Evolutionary conservation across 2,797 vertebrate species (phyloP), one percentile per base, ranked within the genome.

Genomic region (Xiphophorus birchmanni): DNA sequence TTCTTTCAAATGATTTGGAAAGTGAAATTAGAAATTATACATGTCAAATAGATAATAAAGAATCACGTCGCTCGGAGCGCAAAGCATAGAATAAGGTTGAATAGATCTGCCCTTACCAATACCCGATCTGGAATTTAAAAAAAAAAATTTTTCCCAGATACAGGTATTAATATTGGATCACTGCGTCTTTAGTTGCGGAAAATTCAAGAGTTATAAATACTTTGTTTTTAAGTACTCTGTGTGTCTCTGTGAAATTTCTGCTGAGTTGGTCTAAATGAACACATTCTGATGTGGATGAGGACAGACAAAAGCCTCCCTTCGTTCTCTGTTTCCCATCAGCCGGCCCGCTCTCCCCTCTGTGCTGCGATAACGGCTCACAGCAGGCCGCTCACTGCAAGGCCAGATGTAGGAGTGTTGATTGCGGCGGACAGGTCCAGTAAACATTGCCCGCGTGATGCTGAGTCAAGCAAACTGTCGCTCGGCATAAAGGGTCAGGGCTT

Each of bases 401-500:
- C 56, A 81, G 75, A 86, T 69, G 77, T 87, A 77, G 91, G 82
- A 81, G 84, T 92, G 91, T 89, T 94, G 93, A 94, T 92, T 86
- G 91, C n/a, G 82, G 91, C 77, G 86, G 94, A 95, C 93, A 92
- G 93, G 87, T 85, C 89, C 84, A 82, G 91, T 93, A 94, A 94
- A 94, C 92, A 91, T 79, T 3, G 85, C 11, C 82, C 84, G 75
- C 37, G 50, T 78, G 84, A 87, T 90, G 94, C 94, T 94, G 95
- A 94, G 91, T 95, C 94, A 95, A 93, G 85, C 77, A 78, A 80
- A 86, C 86, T 94, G 92, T 94, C 92, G 88, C 87, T 89, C 67
- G 50, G 84, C 84, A 88, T 92, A 90, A 93, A 89, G 90, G 89
- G 81, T 91, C 75, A 52, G 37, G 63, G 92, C 86, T 89, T 92